Conservation (phyloP, 2,797 vertebrate species). For the Nannoperca obscura region DNA sequence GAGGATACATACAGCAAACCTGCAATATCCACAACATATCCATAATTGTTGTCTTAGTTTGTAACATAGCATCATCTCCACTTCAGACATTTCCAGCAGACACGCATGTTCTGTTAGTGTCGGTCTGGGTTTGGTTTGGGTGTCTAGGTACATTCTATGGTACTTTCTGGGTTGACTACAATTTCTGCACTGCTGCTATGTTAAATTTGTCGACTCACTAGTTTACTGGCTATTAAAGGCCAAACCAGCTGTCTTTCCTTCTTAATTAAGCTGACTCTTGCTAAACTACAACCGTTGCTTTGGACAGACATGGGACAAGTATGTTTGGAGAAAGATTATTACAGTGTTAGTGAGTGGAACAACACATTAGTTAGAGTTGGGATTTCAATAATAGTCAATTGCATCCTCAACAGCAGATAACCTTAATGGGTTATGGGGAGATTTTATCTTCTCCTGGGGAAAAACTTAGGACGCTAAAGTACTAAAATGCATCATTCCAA, state of each 20-base stretch:
- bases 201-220: constrained; percentile 31
- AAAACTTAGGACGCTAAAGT: background rate
- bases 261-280: constrained; percentile 43
- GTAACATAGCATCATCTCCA: background rate
- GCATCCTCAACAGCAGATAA: constrained; percentile 10
- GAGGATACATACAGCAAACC: constrained; percentile 11
- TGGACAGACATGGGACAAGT: constrained; percentile 18
- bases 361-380: constrained; percentile 17
- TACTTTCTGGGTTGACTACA: constrained; percentile 8
- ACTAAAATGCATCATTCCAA: constrained; percentile 19
- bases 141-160: background rate
- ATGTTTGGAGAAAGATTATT: constrained; percentile 14
- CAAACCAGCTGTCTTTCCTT: constrained; percentile 43
- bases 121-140: background rate
- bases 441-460: constrained; percentile 12
- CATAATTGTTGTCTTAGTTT: background rate
- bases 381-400: constrained; percentile 13
- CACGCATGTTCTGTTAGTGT: background rate
- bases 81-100: constrained; percentile 1
- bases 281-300: constrained; percentile 21
- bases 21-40: constrained; percentile 6
- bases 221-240: constrained; percentile 38
- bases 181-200: constrained; percentile 7
- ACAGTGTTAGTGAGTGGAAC: constrained; percentile 11
- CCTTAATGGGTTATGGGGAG: constrained; percentile 2